Evolutionary conservation across 2,888 invertebrate genomes (phyloP), one percentile per base, ranked within the genome.

Genomic region (Nineta flava): DNA sequence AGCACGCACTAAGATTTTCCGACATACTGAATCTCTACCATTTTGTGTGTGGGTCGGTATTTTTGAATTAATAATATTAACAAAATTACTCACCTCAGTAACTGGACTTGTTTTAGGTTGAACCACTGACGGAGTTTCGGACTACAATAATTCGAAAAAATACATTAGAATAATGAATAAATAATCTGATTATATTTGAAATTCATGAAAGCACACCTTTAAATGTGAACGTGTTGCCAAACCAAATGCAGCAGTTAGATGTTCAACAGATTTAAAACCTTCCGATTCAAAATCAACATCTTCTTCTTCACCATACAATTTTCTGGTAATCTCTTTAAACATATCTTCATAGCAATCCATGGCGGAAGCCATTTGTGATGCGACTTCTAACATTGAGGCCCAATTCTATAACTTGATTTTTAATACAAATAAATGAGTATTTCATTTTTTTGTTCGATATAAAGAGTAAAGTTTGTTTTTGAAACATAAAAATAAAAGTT

Each of bases 301-400:
- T 41, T 69, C 70, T 67, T 90, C 88, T 67, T 88, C 87, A 55
- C 90, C 90, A 70, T 90, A 91, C 57, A 91, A 74, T 72, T 91
- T 91, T 66, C 87, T 79, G 54, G 90, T 90, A 63, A 91, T 90
- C 76, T 91, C 91, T 68, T 90, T 90, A 67, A 86, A 86, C 82
- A 86, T 86, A 64, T 86, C 86, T 70, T 87, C 86, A 71, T 86
- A 79, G 65, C 73, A 77, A 67, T 79, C 79, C 69, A 79, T 73
- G 61, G 77, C 73, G 60, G 75, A 73, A 57, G 75, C 67, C 68
- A 72, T 66, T 62, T 76, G 76, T 75, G 75, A 75, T 60, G 69
- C 66, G 62, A 67, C 67, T 62, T 70, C 69, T 69, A 69, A 57
- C 57, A 58, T 52, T 45, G 43, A 43, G 53, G 54, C 48, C n/a